A percentile compares a stretch with the other conserved stretches of the same genome.
These are phyloP conservation scores for Lithobates sylvaticus DNA, from an alignment of 2,797 vertebrate species.

Conservation along the genomic window DNA sequence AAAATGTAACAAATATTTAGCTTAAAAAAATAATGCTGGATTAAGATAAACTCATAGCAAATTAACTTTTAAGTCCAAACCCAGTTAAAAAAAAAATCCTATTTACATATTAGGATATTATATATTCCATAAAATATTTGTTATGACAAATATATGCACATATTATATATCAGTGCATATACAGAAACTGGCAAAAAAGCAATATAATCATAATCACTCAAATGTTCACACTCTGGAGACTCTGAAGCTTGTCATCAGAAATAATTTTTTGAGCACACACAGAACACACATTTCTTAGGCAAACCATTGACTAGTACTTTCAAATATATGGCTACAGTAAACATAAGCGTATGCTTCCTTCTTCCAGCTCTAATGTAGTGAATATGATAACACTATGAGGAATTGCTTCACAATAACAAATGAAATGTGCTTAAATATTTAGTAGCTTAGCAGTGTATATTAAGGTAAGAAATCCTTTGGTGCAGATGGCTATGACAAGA, in stretches of 20 bases:
- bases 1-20: background rate
- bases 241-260: background rate
- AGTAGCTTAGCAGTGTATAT: conserved; percentile 35
- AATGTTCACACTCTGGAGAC: background rate
- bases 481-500: conserved; percentile 38
- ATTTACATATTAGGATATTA: background rate
- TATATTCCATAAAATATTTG: background rate
- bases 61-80: no score
- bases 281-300: conserved; percentile 8
- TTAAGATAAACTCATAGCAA: background rate
- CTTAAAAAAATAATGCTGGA: background rate
- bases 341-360: conserved; percentile 17
- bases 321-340: conserved; percentile 29
- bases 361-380: conserved; percentile 1
- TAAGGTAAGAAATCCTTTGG: conserved; percentile 35
- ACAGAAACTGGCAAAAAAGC: background rate
- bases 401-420: conserved; percentile 38
- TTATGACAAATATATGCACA: no score
- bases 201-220: background rate
- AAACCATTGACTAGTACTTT: background rate
- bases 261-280: background rate
- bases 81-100: no score
- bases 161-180: background rate
- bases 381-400: conserved; percentile 26
- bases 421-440: conserved; percentile 47